phyloP scores from a whole-genome alignment of 2,113 vertebrate species.

The Rhinoptilus africanus region DNA sequence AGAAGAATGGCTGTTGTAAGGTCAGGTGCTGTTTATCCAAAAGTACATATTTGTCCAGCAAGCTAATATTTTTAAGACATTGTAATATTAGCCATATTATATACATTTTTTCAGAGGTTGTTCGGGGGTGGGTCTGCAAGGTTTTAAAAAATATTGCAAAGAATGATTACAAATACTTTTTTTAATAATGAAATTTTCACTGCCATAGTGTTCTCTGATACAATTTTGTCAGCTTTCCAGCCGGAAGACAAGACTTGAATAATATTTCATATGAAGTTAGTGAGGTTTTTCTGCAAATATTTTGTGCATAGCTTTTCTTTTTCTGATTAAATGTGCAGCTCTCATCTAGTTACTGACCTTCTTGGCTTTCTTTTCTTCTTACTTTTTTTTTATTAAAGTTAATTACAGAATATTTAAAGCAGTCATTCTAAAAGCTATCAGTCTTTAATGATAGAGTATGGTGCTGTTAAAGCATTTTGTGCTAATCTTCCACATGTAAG shows the following conservation, averaged over 20 bases:
- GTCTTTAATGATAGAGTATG: neutral
- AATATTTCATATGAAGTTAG: neutral
- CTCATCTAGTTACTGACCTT: neutral
- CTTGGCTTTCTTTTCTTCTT: neutral
- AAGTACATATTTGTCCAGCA: constrained; percentile 73
- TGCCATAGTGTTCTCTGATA: neutral
- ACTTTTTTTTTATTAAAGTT: neutral
- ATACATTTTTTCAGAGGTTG: constrained; percentile 6
- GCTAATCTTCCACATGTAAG: neutral
- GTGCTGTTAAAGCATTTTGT: neutral
- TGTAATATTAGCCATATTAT: constrained; percentile 12
- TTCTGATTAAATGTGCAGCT: neutral
- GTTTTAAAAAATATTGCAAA: neutral
- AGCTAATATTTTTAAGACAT: constrained; percentile 59
- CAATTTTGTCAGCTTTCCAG: neutral
- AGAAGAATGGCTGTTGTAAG: constrained; percentile 64
- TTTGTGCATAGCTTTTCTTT: neutral
- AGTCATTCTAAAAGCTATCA: neutral
- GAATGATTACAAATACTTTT: neutral
- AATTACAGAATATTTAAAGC: neutral
- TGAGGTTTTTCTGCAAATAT: neutral
- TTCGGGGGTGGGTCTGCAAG: neutral
- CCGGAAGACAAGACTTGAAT: neutral
- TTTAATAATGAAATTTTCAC: neutral
- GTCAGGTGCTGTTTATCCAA: constrained; percentile 51